Evolutionary conservation across 2,888 invertebrate genomes (phyloP), one percentile per base, ranked within the genome.

Genomic region (Chironomus tentans): DNA sequence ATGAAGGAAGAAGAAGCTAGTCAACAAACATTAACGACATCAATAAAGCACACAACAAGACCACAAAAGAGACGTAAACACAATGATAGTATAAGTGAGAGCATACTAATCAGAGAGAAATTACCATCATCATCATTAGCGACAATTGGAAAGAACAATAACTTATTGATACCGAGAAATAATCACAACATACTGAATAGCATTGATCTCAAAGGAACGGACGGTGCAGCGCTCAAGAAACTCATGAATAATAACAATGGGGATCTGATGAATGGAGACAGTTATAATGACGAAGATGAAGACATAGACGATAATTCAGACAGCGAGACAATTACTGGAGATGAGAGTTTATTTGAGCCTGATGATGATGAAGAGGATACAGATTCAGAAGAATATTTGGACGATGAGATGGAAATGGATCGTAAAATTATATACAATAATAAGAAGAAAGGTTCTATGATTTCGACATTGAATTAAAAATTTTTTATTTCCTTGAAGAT

Each of bases 51-150:
- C 65, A 24, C 50, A 56, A 69, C 10, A 50, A 47, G 56, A 69
- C 75, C 10, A 68, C 73, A 46, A 47, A 71, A 50, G 75, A 68
- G n/a, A 78, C 78, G 73, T 76, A 79, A 62, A 70, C 77, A 75
- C 56, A 73, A 70, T 62, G 76, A 76, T 38, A 70, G 74, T 24
- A 73, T 74, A n/a, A 76, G 77, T 4, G 76, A 70, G 24, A 76
- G 76, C 46, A 73, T 77, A 76, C 70, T 79, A 80, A 77, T 80
- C 81, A 74, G 80, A 81, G 78, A 82, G 82, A 65, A 83, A 82
- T 77, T 78, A 78, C 70, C 79, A 81, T 79, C 79, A 21, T 76
- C 74, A 38, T 74, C 76, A 18, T 50, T 69, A 10, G 50, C 69
- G 2, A 61, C 69, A n/a, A 68, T 76, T 56, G 69, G 69, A 13